Base-by-base conservation (phyloP, 2,113 vertebrate genomes). In the Rhinolophus ferrumequinum region DNA sequence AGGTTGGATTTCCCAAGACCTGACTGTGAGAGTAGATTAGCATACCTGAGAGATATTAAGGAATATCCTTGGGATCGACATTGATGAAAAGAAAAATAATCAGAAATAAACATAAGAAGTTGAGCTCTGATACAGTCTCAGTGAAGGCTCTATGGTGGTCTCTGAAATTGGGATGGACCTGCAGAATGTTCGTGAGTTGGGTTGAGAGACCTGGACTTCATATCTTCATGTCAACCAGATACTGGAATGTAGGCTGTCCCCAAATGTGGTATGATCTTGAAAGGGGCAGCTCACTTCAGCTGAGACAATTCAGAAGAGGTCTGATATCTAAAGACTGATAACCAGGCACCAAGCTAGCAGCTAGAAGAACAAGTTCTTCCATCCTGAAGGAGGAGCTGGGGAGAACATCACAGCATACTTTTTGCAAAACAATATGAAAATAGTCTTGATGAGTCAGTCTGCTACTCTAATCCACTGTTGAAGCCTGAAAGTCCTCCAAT, bases 401-500 rank as follows among this genome's bases (percentile, higher is more conserved):
- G 5, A 80, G 33, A 44, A 62, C 24, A 30, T 44, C 38, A 62
- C 21, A 26, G 4, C 8, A 35, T 58, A 28, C 44, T 14, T 30
- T 67, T 24, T 60, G 50, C 12, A 75, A 93, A 90, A 44, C 19
- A 21, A 35, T 3, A 33, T 56, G 33, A 72, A 11, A 33, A 50
- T 24, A n/a, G 8, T 9, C 41, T 60, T 2, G 16, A 6, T 10
- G 4, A 89, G 56, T 28, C 41, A 75, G 12, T 35, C 54, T 24
- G 1, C 22, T 33, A 7, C 6, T 79, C 5, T 67, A 14, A 1
- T 15, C 38, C 44, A 11, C 35, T 66, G 2, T 0, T 44, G 3
- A 44, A 73, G 22, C 33, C 33, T 67, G 14, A 24, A 79, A 47
- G 33, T 50, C 35, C 38, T 79, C 8, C 33, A 64, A 7, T 24